Percentiles rank a stretch among this genome's conserved stretches.
These are phyloP conservation scores for Eumacrocentrus americanus DNA, from an alignment of 2,888 invertebrate species.

Conservation along the genomic window DNA sequence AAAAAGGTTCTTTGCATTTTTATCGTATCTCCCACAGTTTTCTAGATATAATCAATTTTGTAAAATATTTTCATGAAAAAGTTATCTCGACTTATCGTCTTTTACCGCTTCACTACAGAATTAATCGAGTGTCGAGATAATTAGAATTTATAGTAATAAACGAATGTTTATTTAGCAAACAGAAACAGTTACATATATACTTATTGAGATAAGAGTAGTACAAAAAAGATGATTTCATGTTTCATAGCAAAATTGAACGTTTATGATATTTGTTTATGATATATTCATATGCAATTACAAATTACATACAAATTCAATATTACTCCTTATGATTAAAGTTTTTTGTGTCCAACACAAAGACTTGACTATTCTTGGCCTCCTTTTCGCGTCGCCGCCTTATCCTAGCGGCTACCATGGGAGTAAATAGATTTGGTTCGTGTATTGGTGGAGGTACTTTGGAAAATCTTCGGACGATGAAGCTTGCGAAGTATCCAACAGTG, in stretches of 20 bases:
- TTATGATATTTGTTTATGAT: not conserved
- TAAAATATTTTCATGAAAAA: too few species aligned
- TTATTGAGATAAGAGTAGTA: constrained; percentile 15
- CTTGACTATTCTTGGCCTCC: constrained; percentile 45
- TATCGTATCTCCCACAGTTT: too few species aligned
- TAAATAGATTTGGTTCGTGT: constrained; percentile 67
- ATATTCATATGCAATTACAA: not conserved
- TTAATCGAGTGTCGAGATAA: too few species aligned
- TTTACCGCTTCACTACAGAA: too few species aligned
- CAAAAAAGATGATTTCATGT: not conserved
- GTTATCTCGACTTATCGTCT: too few species aligned
- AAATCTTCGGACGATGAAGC: constrained; percentile 59
- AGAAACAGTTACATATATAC: not conserved
- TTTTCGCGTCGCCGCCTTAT: constrained; percentile 52
- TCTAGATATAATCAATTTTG: too few species aligned
- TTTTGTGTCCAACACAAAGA: constrained; percentile 44
- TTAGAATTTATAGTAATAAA: too few species aligned
- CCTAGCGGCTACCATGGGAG: constrained; percentile 64
- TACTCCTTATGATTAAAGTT: constrained; percentile 15
- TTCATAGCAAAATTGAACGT: not conserved
- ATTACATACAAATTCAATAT: not conserved
- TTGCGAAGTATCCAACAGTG: constrained; percentile 64
- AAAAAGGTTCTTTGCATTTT: too few species aligned
- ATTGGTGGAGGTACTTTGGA: constrained; percentile 51
- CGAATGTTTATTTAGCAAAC: not conserved